Base-by-base conservation (phyloP, 2,113 vertebrate species). In the Globicephala melas region DNA sequence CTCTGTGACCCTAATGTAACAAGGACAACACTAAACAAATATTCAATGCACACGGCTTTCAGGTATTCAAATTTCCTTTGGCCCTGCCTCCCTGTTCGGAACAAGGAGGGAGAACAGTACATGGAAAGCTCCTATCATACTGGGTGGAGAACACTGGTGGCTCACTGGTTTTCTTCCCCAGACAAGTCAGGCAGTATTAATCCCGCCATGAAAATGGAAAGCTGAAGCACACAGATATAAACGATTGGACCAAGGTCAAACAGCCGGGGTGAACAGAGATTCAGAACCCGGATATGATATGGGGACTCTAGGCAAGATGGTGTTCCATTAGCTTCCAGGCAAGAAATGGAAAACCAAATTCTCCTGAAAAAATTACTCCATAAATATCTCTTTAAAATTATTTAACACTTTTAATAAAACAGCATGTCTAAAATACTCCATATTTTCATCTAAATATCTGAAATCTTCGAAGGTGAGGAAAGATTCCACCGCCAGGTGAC, bases 81-180 rank as follows among this genome's bases (percentile, higher is more conserved):
- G 81, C 47, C 71, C 71, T 0, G 3, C 12, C 36, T 55, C 62
- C 36, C 11, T 1, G 1, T 28, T 0, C 36, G 68, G 21, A 33
- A 8, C 18, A 0, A 14, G 5, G 3, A 2, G 21, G 10, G 23
- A 44, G 63, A 44, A 20, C 0, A 1, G 26, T 8, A 1, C 1
- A 2, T 0, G 17, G 67, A 25, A 8, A 60, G 55, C 31, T n/a
- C 74, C 95, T 1, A 1, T 21, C 26, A 2, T 3, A 0, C 31
- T 8, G 31, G 31, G 18, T 6, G 5, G 44, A 2, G 25, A 26
- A 9, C n/a, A 2, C 21, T 13, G 31, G 36, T 4, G 47, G 73
- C 53, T 28, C 13, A 4, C 44, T 33, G 55, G 33, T n/a, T 80
- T 25, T 65, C 53, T 15, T 18, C 15, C 55, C 28, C 3, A 21